Conservation (phyloP, 2,797 vertebrate genomes). For the Moxostoma hubbsi region DNA sequence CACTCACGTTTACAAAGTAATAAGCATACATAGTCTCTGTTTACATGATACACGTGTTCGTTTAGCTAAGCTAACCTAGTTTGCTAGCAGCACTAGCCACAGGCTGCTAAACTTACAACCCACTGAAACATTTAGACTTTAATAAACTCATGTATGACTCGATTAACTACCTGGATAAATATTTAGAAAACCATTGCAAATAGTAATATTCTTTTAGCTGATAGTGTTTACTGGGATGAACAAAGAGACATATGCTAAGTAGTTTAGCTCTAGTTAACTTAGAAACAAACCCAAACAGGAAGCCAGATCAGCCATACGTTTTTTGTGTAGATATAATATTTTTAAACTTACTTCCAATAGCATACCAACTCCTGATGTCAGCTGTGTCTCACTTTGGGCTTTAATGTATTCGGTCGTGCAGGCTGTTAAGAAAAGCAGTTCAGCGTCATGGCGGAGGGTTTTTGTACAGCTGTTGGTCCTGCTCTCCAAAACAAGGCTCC, state of each 20-base stretch:
- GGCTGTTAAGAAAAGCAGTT: conserved; percentile 74
- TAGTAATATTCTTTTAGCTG: neutral
- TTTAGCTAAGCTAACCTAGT: neutral
- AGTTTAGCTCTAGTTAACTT: conserved; percentile 45
- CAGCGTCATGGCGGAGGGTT: conserved; percentile 84
- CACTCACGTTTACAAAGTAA: neutral
- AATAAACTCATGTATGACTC: neutral
- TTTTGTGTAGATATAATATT: conserved; percentile 24
- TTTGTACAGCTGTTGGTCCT: conserved; percentile 62
- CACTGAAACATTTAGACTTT: neutral
- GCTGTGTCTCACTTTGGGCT: conserved; percentile 78
- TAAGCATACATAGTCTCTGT: neutral
- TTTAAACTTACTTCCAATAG: conserved; percentile 77
- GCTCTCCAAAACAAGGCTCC: conserved; percentile 57
- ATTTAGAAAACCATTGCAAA: no score
- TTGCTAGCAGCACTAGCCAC: conserved; percentile 24
- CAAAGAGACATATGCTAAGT: conserved; percentile 29
- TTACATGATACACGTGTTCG: neutral
- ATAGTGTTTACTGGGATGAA: neutral
- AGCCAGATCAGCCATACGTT: conserved; percentile 59
- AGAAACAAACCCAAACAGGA: conserved; percentile 25
- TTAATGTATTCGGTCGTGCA: conserved; percentile 75
- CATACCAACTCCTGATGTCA: conserved; percentile 80
- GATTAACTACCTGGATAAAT: neutral
- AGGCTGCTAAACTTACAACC: neutral